These are phyloP conservation scores for Ramphastos sulfuratus DNA, from an alignment of 2,113 vertebrate genomes.

Conservation along the genomic window DNA sequence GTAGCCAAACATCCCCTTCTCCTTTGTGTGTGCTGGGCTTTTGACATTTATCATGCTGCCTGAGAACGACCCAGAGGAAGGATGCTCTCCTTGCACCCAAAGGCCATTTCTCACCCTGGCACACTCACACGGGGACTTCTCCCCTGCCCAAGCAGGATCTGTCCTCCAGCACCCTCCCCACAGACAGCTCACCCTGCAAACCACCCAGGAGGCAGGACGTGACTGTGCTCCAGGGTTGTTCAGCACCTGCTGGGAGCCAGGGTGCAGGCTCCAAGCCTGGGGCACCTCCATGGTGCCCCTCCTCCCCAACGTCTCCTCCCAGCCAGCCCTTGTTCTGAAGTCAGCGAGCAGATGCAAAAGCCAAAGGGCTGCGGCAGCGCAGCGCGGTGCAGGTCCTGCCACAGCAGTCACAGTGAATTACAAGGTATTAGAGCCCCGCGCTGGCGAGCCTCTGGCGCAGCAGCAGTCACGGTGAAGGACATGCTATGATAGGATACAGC, in stretches of 20 bases:
- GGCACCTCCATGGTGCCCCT: not conserved
- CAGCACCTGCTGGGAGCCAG: fast-evolving
- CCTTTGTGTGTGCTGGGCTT: not conserved
- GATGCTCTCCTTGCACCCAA: not conserved
- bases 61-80: not conserved
- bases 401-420: constrained; percentile 68
- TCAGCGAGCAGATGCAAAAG: not conserved
- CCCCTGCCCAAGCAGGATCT: not conserved
- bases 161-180: not conserved
- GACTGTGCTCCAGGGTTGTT: not conserved
- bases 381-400: constrained; percentile 46
- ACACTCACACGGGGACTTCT: not conserved
- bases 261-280: fast-evolving
- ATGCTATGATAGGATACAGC: constrained; percentile 47
- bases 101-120: not conserved
- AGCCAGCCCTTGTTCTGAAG: not conserved
- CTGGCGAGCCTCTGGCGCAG: constrained; percentile 15
- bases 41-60: constrained; percentile 6
- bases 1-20: constrained; percentile 34
- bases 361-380: constrained; percentile 31
- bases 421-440: constrained; percentile 48
- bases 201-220: not conserved
- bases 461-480: constrained; percentile 66
- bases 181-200: not conserved
- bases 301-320: fast-evolving